Conservation (phyloP, 2,113 vertebrate species). For the Gallinago jamesoni region DNA sequence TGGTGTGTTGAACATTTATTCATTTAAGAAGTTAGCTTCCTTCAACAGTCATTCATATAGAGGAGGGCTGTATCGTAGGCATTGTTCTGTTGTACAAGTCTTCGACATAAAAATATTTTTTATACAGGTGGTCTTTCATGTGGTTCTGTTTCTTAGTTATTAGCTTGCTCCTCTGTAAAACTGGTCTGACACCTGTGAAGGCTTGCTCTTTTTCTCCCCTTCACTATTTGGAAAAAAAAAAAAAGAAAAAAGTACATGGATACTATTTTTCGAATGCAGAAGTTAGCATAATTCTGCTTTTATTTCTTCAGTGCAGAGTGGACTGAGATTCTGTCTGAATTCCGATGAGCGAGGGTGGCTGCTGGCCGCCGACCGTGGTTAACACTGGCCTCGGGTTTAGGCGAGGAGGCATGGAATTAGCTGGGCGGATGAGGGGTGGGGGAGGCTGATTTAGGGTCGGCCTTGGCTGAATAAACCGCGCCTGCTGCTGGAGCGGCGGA, state of each 20-base stretch:
- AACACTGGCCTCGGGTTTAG: slow-evolving; percentile 90
- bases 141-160: slow-evolving; percentile 24
- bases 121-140: slow-evolving; percentile 31
- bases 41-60: slow-evolving; percentile 43
- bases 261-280: not conserved
- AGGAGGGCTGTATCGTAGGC: slow-evolving; percentile 60
- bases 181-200: slow-evolving; percentile 47
- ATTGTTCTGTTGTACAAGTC: slow-evolving; percentile 60
- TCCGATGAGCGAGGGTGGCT: slow-evolving; percentile 83
- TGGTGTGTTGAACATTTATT: slow-evolving; percentile 66
- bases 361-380: slow-evolving; percentile 74
- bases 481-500: slow-evolving; percentile 94
- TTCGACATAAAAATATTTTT: slow-evolving; percentile 61
- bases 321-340: slow-evolving; percentile 88
- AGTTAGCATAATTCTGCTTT: slow-evolving; percentile 53
- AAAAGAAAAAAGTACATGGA: slow-evolving; percentile 31
- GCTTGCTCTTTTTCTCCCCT: slow-evolving; percentile 41
- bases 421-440: slow-evolving; percentile 93
- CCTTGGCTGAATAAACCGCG: slow-evolving; percentile 90
- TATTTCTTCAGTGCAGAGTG: slow-evolving; percentile 81
- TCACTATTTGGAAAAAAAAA: slow-evolving; percentile 20
- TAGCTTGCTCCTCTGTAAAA: slow-evolving; percentile 54
- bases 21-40: slow-evolving; percentile 61
- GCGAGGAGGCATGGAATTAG: slow-evolving; percentile 90
- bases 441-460: slow-evolving; percentile 91